These are phyloP conservation scores for Silurus glanis DNA, from an alignment of 2,113 vertebrate species.

Conservation along the genomic window DNA sequence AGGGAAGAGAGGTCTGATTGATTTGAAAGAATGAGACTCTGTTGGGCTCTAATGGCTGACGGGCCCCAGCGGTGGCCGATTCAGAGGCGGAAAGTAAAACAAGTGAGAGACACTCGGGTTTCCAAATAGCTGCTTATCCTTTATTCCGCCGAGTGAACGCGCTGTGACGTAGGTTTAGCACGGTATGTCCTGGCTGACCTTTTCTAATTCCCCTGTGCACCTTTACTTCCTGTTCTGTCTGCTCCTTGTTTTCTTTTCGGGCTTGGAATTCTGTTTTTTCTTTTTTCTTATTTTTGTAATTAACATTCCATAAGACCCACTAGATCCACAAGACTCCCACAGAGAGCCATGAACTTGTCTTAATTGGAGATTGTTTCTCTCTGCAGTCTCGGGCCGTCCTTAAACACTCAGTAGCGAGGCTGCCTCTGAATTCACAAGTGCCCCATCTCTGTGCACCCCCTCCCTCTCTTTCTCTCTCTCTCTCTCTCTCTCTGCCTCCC, in stretches of 20 bases:
- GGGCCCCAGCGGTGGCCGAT: neutral
- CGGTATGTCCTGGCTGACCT: neutral
- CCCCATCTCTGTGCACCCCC: neutral
- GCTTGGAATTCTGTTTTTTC: neutral
- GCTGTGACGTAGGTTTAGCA: neutral
- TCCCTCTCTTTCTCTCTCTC: too few relatives aligned
- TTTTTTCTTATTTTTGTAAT: neutral
- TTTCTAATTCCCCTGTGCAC: neutral
- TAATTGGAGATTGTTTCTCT: slow-evolving; percentile 20
- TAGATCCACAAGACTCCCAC: too few relatives aligned
- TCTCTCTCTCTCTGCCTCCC: neutral
- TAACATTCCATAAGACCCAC: neutral
- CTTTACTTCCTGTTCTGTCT: slow-evolving; percentile 1
- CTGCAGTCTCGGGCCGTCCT: neutral
- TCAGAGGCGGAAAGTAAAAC: slow-evolving; percentile 20
- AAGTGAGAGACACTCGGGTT: slow-evolving; percentile 12
- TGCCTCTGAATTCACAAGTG: slow-evolving; percentile 12
- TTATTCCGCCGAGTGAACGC: neutral
- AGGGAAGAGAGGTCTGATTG: slow-evolving; percentile 21
- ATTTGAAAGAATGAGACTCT: slow-evolving; percentile 22
- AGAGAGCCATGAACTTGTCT: slow-evolving; percentile 16
- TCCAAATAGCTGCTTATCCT: slow-evolving; percentile 13
- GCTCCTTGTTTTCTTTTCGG: neutral
- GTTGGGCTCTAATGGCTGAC: slow-evolving; percentile 1
- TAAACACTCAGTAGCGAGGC: slow-evolving; percentile 13